Evolutionary conservation across 2,888 invertebrate species (phyloP).

Genomic region (Lithodes maja): DNA sequence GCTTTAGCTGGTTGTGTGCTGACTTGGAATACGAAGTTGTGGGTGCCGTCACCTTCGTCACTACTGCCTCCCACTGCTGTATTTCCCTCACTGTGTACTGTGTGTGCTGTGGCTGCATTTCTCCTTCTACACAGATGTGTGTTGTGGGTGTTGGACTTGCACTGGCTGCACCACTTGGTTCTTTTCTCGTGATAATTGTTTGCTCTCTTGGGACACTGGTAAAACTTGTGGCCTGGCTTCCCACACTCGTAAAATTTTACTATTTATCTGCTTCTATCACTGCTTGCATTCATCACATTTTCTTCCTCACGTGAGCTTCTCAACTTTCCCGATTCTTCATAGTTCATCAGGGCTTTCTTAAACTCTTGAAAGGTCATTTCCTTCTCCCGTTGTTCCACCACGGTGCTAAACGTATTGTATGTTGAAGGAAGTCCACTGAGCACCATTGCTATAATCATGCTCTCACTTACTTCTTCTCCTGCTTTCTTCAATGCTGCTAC

Average conservation of each 20-base stretch:
- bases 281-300: conserved; percentile 14
- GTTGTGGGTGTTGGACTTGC: conserved; percentile 30
- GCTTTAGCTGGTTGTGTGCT: neutral
- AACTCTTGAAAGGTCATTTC: conserved; percentile 19
- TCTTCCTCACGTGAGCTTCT: conserved; percentile 20
- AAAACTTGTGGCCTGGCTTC: conserved; percentile 17
- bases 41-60: conserved; percentile 1
- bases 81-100: neutral
- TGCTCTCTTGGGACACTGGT: conserved; percentile 9
- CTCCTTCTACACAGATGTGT: conserved; percentile 27
- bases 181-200: neutral
- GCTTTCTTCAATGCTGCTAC: conserved; percentile 33
- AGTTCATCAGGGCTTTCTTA: conserved; percentile 16
- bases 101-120: conserved; percentile 3
- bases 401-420: conserved; percentile 29
- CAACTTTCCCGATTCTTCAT: conserved; percentile 33
- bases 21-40: conserved; percentile 17
- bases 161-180: conserved; percentile 21
- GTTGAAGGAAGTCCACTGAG: conserved; percentile 30
- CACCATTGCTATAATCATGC: conserved; percentile 12
- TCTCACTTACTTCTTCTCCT: conserved; percentile 22
- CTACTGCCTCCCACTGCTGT: neutral
- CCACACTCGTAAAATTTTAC: conserved; percentile 14
- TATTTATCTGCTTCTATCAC: neutral
- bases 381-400: conserved; percentile 28